Evolutionary conservation across 1,140 invertebrate genomes (phyloP).

Genomic region (Metopolophium dirhodum): DNA sequence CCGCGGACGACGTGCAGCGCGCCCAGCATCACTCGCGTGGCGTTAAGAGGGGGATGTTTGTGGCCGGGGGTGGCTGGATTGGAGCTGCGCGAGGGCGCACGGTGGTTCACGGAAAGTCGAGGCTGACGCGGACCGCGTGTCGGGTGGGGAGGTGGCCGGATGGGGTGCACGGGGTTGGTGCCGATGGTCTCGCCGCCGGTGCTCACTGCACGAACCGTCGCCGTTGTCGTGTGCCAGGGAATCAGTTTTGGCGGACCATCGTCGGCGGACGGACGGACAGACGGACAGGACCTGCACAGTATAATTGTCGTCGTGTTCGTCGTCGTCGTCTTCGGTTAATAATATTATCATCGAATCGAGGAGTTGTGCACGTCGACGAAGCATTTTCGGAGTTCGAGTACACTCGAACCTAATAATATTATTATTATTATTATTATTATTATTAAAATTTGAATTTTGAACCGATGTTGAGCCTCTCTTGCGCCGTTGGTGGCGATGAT

Average conservation of each 20-base stretch:
- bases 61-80: background rate
- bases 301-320: background rate
- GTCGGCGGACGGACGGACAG: background rate
- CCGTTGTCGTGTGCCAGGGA: constrained; percentile 31
- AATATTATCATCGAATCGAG: background rate
- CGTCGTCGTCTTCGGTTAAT: background rate
- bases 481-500: background rate
- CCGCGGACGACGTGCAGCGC: background rate
- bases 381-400: background rate
- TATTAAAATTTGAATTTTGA: background rate
- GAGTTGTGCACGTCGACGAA: background rate
- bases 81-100: background rate
- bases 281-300: background rate
- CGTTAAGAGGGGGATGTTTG: background rate
- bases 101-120: background rate
- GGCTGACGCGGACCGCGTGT: background rate
- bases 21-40: background rate
- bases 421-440: background rate
- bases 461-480: background rate
- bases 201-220: constrained; percentile 20
- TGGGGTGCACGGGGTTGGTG: background rate
- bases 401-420: background rate
- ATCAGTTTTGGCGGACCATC: constrained; percentile 37
- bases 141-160: background rate
- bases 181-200: constrained; percentile 31